Evolutionary conservation across 2,797 vertebrate species (phyloP).

Genomic region (Alauda arvensis): DNA sequence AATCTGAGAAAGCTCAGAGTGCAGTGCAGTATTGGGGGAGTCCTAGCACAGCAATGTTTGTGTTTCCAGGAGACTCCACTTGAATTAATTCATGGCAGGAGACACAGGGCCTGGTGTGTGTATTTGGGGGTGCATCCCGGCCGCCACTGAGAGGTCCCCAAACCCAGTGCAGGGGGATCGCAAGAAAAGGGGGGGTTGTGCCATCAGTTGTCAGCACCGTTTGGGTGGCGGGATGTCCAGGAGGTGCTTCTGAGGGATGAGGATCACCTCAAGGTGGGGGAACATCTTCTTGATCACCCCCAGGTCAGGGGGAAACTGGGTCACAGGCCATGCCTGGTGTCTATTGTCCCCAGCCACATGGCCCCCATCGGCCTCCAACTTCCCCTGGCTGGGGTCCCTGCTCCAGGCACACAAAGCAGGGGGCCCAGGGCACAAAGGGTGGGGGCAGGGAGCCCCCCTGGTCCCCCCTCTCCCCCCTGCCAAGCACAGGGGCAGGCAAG

Average conservation of each 20-base stretch:
- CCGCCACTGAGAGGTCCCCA: neutral
- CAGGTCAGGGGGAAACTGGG: neutral
- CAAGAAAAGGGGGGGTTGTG: neutral
- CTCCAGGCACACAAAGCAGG: neutral
- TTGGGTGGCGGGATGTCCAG: neutral
- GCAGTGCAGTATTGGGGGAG: neutral
- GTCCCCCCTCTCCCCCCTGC: neutral
- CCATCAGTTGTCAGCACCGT: neutral
- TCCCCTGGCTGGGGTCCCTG: neutral
- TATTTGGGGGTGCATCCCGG: neutral
- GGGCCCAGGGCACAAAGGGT: neutral
- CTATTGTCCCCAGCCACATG: neutral
- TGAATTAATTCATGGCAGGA: neutral
- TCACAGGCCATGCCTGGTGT: neutral
- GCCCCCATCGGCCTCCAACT: neutral
- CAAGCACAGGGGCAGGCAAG: neutral
- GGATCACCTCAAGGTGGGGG: neutral
- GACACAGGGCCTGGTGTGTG: neutral
- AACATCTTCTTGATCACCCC: neutral
- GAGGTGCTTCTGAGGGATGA: neutral
- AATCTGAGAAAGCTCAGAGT: neutral
- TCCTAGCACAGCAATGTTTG: neutral
- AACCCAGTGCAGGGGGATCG: fast-evolving
- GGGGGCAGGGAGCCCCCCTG: neutral
- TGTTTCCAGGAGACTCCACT: neutral